Conservation (phyloP, 2,888 invertebrate species). For the Copidosoma aretas region DNA sequence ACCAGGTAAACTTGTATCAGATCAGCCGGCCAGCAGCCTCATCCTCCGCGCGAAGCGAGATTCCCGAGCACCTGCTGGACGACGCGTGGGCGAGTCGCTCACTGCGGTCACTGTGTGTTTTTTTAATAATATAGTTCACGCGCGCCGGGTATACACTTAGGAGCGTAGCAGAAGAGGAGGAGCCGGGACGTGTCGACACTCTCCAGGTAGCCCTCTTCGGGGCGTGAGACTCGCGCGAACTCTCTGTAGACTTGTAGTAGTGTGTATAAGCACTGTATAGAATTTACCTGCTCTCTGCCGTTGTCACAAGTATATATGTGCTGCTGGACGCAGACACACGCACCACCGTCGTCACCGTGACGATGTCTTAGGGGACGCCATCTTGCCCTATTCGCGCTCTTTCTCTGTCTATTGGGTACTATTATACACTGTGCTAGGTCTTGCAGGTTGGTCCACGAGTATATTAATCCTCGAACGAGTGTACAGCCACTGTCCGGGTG, state of each 20-base stretch:
- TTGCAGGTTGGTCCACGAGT: too few species aligned
- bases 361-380: slow-evolving; percentile 28
- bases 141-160: background rate
- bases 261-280: too few species aligned
- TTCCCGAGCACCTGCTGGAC: background rate
- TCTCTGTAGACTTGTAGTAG: too few species aligned
- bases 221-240: too few species aligned
- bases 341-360: background rate
- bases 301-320: background rate
- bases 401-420: slow-evolving; percentile 10
- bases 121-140: background rate
- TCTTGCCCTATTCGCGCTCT: slow-evolving; percentile 30
- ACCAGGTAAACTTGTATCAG: too few species aligned
- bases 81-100: background rate
- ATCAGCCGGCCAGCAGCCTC: background rate
- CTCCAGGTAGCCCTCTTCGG: too few species aligned
- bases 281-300: too few species aligned
- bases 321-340: slow-evolving; percentile 16
- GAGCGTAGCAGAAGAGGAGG: background rate
- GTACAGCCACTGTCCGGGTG: too few species aligned
- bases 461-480: too few species aligned
- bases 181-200: background rate
- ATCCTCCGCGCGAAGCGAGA: background rate
- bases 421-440: too few species aligned
- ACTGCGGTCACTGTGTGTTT: too few species aligned